Conservation (phyloP, 2,797 vertebrate genomes). For the Onychomys leucogaster region DNA sequence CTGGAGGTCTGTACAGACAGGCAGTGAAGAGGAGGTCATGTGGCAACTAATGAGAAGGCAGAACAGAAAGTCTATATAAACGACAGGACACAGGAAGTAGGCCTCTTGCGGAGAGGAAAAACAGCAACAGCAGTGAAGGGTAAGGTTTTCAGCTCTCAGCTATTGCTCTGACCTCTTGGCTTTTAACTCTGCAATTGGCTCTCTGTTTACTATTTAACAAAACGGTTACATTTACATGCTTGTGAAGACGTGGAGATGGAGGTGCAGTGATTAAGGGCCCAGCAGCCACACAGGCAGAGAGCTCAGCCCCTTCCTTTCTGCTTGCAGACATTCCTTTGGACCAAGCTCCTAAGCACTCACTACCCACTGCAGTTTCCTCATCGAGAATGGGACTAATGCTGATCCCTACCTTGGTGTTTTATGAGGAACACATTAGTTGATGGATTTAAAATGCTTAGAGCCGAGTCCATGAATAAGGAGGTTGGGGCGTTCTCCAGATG, state of each 20-base stretch:
- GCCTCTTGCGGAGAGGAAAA: too few species aligned
- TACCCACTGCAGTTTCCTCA: accelerated
- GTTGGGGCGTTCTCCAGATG: neutral
- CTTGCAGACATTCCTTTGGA: neutral
- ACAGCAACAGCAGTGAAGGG: too few species aligned
- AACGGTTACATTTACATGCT: too few species aligned
- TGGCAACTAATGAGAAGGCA: too few species aligned
- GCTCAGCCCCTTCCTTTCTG: neutral
- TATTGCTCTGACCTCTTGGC: too few species aligned
- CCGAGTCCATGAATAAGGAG: neutral
- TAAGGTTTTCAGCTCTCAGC: too few species aligned
- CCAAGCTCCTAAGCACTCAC: neutral
- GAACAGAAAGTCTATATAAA: too few species aligned
- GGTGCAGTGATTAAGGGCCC: neutral
- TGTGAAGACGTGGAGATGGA: neutral
- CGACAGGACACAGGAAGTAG: too few species aligned
- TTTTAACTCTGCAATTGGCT: too few species aligned
- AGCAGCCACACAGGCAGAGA: neutral
- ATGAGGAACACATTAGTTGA: neutral
- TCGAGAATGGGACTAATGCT: neutral
- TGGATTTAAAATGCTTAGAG: neutral
- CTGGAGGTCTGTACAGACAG: too few species aligned
- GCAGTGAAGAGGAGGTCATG: too few species aligned
- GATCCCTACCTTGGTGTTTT: neutral
- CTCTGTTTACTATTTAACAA: too few species aligned